Evolutionary conservation across 2,888 invertebrate species (phyloP), one percentile per base, ranked within the genome.

Genomic region (Encarsia formosa): DNA sequence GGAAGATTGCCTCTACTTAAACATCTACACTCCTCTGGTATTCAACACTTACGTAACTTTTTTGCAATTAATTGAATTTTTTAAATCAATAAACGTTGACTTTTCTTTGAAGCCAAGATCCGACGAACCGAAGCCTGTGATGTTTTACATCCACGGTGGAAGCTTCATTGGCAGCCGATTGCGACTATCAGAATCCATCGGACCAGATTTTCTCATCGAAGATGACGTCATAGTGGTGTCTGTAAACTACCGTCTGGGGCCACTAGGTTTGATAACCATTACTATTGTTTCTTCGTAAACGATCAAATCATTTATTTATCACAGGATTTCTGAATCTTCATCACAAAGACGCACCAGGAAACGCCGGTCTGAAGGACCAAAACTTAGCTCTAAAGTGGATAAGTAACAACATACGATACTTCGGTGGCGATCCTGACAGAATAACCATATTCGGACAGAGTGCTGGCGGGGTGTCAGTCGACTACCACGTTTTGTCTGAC

Each of bases 291-390:
- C n/a, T n/a, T n/a, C n/a, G n/a, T n/a, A n/a, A n/a, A n/a, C n/a
- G n/a, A n/a, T n/a, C n/a, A n/a, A n/a, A n/a, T n/a, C n/a, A n/a
- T n/a, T n/a, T n/a, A n/a, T n/a, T n/a, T n/a, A n/a, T n/a, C n/a
- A n/a, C 40, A n/a, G 84, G 87, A 26, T 87, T 88, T 67, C 71
- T 86, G 0, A 85, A 84, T 65, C 85, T 86, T 0, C 84, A 81
- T 29, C 85, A 87, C 59, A 76, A 79, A 1, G 66, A 76, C 0
- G 74, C 83, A 1, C 81, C 86, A 0, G 84, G 83, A 2, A 87
- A 86, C 70, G 78, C 78, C 49, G 86, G 86, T 0, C 64, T 86
- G 35, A 85, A 83, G 64, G 86, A 87, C 75, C 86, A 86, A 72
- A 71, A 78, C 5, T 74, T 82, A 42, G 85, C 85, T 0, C 68